Conservation (phyloP, 2,888 invertebrate genomes). For the Galeopsomyia nigrocyanea region DNA sequence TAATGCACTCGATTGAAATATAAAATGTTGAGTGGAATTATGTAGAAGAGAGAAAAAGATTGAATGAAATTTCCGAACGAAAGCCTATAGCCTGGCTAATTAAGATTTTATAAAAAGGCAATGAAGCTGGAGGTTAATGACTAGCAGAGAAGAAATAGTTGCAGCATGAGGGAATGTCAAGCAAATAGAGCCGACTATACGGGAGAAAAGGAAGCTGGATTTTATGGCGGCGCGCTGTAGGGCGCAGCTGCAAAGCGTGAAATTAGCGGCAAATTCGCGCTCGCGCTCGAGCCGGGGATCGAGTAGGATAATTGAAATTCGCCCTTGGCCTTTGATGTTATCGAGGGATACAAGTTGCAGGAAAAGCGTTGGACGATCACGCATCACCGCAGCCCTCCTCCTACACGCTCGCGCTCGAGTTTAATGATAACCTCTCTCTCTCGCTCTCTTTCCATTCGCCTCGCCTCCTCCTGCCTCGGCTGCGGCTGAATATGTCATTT, state of each 20-base stretch:
- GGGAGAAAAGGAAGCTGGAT: neutral
- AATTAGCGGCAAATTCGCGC: slow-evolving; percentile 39
- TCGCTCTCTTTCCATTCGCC: slow-evolving; percentile 23
- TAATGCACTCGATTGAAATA: too few relatives aligned
- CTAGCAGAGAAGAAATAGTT: too few relatives aligned
- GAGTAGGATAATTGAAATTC: slow-evolving; percentile 37
- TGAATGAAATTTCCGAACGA: too few relatives aligned
- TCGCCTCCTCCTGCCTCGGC: slow-evolving; percentile 8
- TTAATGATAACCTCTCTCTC: slow-evolving; percentile 29
- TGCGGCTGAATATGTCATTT: slow-evolving; percentile 12
- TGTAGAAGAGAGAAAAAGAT: too few relatives aligned
- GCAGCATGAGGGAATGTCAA: too few relatives aligned
- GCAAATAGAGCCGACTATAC: slow-evolving; percentile 2
- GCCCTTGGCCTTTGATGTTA: slow-evolving; percentile 41
- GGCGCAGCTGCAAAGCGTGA: slow-evolving; percentile 39
- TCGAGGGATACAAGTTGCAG: slow-evolving; percentile 29
- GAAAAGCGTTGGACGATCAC: slow-evolving; percentile 38
- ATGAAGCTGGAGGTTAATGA: too few relatives aligned
- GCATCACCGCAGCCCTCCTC: slow-evolving; percentile 33
- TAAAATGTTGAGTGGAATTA: too few relatives aligned
- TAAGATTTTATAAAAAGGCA: too few relatives aligned
- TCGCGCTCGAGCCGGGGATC: neutral
- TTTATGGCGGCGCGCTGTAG: neutral
- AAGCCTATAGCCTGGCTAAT: too few relatives aligned
- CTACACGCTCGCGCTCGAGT: slow-evolving; percentile 10